Evolutionary conservation across 35 echinoderm and acorn worm species (phyloP).

Genomic region (Anneissia japonica): DNA sequence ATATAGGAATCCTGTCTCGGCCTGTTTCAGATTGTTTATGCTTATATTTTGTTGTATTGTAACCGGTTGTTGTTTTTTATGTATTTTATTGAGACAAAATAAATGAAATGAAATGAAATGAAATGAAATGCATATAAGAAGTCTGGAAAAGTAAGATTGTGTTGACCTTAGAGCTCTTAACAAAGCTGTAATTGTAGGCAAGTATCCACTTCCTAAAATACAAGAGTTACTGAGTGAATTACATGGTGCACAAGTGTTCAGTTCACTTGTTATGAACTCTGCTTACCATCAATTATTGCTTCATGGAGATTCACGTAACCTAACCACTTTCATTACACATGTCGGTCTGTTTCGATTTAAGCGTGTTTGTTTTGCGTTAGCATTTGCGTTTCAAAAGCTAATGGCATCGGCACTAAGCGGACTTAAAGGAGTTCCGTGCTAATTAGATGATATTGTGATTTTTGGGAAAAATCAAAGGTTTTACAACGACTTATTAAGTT

Average conservation of each 20-base stretch:
- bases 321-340: conserved; percentile 40
- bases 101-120: too few relatives aligned
- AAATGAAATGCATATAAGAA: background rate
- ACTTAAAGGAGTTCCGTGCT: background rate
- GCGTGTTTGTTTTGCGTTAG: background rate
- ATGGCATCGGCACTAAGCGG: conserved; percentile 21
- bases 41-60: too few relatives aligned
- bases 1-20: too few relatives aligned
- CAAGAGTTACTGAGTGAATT: conserved; percentile 55
- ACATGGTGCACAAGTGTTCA: conserved; percentile 29
- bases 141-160: conserved; percentile 29
- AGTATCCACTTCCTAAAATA: conserved; percentile 51
- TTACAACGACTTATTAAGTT: background rate
- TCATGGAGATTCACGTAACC: conserved; percentile 5
- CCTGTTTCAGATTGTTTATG: too few relatives aligned
- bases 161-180: conserved; percentile 58
- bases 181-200: conserved; percentile 43
- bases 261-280: conserved; percentile 44
- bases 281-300: conserved; percentile 59
- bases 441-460: conserved; percentile 32
- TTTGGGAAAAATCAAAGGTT: background rate
- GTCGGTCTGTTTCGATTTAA: background rate
- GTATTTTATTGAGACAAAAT: too few relatives aligned
- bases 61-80: too few relatives aligned
- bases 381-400: conserved; percentile 51